Conservation (phyloP, 1,140 invertebrate species). For the Microplitis mediator region DNA sequence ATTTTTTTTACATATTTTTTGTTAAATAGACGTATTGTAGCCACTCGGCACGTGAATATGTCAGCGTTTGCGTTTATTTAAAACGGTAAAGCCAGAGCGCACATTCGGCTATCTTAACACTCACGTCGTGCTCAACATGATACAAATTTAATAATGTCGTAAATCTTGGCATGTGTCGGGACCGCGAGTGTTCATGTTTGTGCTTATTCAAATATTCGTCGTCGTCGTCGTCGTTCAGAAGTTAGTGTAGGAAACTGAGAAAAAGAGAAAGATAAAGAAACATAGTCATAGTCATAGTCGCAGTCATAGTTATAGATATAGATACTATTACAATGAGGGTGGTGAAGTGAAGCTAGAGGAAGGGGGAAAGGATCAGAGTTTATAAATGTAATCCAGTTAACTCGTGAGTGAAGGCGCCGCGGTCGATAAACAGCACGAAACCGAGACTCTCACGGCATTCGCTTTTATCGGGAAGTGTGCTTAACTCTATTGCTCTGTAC, state of each 20-base stretch:
- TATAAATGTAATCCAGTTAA: slow-evolving; percentile 46
- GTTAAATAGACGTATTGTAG: too few relatives aligned
- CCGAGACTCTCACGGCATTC: slow-evolving; percentile 40
- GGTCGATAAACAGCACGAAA: slow-evolving; percentile 46
- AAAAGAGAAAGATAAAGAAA: slow-evolving; percentile 26
- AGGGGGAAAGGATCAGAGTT: slow-evolving; percentile 24
- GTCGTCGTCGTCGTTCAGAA: too few relatives aligned
- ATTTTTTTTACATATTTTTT: too few relatives aligned
- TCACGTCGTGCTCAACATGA: slow-evolving; percentile 34
- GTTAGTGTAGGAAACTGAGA: background rate
- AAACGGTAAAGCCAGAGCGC: background rate
- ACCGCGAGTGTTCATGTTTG: background rate
- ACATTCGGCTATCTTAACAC: slow-evolving; percentile 25
- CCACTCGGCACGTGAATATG: background rate
- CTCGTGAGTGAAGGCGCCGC: slow-evolving; percentile 39
- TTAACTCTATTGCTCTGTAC: slow-evolving; percentile 4
- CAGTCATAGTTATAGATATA: slow-evolving; percentile 35
- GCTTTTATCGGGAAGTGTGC: slow-evolving; percentile 31
- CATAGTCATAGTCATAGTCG: slow-evolving; percentile 34
- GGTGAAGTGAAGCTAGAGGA: background rate
- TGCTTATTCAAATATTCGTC: slow-evolving; percentile 9
- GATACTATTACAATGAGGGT: background rate
- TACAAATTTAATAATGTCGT: slow-evolving; percentile 45
- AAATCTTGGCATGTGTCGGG: slow-evolving; percentile 33
- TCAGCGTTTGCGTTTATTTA: background rate